A percentile compares a stretch with the other conserved stretches of the same genome.
These are phyloP conservation scores for Globia sparganii DNA, from an alignment of 2,888 invertebrate species.

Conservation along the genomic window DNA sequence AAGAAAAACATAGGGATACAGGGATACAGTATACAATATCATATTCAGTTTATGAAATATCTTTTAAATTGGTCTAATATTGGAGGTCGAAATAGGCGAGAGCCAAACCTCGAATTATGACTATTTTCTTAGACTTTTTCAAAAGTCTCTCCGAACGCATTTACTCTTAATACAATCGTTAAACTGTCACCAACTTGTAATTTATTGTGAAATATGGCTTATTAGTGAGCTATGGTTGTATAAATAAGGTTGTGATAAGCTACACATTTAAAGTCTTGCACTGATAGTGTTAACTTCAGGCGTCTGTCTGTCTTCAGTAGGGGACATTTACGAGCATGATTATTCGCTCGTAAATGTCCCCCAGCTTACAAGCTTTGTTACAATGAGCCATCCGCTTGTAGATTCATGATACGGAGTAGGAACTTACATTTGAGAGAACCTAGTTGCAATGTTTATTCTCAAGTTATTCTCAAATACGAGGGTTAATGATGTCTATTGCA, in stretches of 20 bases:
- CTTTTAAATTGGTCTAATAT: too few relatives aligned
- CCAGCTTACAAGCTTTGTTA: constrained; percentile 27
- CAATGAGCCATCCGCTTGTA: constrained; percentile 25
- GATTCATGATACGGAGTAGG: constrained; percentile 24
- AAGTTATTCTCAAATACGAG: background rate
- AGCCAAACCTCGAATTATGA: too few relatives aligned
- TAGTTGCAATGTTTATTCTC: background rate
- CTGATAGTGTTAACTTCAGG: constrained; percentile 10
- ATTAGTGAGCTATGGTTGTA: constrained; percentile 15
- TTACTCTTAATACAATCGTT: constrained; percentile 11
- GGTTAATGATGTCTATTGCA: background rate
- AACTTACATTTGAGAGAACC: background rate
- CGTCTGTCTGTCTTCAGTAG: constrained; percentile 9
- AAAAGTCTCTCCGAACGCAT: too few relatives aligned
- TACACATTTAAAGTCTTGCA: background rate
- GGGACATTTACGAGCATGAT: constrained; percentile 45
- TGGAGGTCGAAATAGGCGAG: too few relatives aligned
- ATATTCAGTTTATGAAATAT: too few relatives aligned
- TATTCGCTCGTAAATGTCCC: constrained; percentile 55
- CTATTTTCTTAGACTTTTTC: too few relatives aligned
- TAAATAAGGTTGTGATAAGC: background rate
- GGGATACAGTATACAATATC: too few relatives aligned
- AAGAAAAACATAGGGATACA: too few relatives aligned
- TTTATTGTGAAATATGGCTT: constrained; percentile 34
- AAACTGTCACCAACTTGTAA: constrained; percentile 31